Percentiles rank a stretch among this genome's conserved stretches.
Conservation (phyloP, 2,113 vertebrate genomes). For the Callocephalon fimbriatum region DNA sequence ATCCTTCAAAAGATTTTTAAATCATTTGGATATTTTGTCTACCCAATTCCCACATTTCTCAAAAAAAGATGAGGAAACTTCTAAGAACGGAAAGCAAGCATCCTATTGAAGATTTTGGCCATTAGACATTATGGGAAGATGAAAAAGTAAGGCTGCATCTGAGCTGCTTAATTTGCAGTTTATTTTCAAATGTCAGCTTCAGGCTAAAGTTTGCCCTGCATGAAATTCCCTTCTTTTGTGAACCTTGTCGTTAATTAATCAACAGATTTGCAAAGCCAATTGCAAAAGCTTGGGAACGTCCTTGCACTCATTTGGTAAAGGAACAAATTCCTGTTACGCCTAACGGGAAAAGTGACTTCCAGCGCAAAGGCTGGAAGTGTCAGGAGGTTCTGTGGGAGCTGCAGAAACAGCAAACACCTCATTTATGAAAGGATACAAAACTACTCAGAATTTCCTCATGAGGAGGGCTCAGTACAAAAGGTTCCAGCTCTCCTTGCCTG, state of each 20-base stretch:
- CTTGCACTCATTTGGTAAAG: not conserved
- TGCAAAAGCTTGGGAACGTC: not conserved
- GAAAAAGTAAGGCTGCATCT: not conserved
- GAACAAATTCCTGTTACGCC: not conserved
- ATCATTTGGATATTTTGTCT: not conserved
- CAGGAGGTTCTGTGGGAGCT: not conserved
- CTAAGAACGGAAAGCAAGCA: not conserved
- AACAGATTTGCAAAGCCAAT: not conserved
- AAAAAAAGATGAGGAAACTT: not conserved
- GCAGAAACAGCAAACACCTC: not conserved
- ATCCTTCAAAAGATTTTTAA: not conserved
- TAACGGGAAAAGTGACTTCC: not conserved
- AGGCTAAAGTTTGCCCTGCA: not conserved
- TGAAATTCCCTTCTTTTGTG: not conserved
- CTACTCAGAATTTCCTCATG: not conserved
- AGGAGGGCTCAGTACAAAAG: not conserved
- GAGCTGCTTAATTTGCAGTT: not conserved
- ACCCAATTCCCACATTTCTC: not conserved
- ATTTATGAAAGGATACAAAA: not conserved
- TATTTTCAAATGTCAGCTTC: slow-evolving; percentile 3
- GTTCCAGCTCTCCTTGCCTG: not conserved
- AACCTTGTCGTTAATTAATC: not conserved
- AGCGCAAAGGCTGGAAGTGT: not conserved
- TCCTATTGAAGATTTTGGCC: not conserved
- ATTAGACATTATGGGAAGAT: not conserved